Evolutionary conservation across 2,888 invertebrate species (phyloP), one percentile per base, ranked within the genome.

Genomic region (Coremacera marginata): DNA sequence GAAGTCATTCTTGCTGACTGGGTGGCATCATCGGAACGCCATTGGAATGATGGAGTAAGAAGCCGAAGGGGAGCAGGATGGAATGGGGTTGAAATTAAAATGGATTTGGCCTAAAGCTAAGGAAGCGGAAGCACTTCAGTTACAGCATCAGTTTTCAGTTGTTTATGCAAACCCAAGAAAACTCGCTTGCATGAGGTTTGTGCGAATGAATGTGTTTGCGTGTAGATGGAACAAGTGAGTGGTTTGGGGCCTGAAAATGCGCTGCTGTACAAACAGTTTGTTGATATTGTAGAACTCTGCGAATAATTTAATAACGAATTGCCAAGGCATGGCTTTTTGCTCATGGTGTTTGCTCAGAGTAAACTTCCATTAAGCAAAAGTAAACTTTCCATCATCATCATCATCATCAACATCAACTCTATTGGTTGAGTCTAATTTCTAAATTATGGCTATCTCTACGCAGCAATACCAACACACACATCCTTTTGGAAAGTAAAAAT

Each of bases 91-190:
- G 37, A 60, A 71, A 71, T 57, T 71, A 60, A 71, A 71, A 60
- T 71, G 71, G 44, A 71, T 60, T 71, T n/a, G 37, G 68, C 60
- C 71, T n/a, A 37, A 11, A 60, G 60, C 57, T 25, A 60, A 60
- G 71, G 71, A 71, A 44, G 71, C 71, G 57, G 71, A 70, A 71
- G 71, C 71, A 60, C 44, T 71, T 60, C 57, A 55, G 55, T 70
- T 37, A 60, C 71, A 71, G 71, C n/a, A 57, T 71, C 71, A 37
- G 60, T 44, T 71, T 71, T 71, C 71, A 25, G 71, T 60, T 71
- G 71, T 57, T 71, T 60, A 57, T 71, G 71, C 57, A 44, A 71
- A 71, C 60, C 37, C 71, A 57, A 34, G 57, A 25, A 22, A 27
- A 62, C 16, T 3, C 62, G 22, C 22, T 19, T 25, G 14, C 44